phyloP scores from a whole-genome alignment of 2,113 vertebrate species.

The Trachemys scripta region DNA sequence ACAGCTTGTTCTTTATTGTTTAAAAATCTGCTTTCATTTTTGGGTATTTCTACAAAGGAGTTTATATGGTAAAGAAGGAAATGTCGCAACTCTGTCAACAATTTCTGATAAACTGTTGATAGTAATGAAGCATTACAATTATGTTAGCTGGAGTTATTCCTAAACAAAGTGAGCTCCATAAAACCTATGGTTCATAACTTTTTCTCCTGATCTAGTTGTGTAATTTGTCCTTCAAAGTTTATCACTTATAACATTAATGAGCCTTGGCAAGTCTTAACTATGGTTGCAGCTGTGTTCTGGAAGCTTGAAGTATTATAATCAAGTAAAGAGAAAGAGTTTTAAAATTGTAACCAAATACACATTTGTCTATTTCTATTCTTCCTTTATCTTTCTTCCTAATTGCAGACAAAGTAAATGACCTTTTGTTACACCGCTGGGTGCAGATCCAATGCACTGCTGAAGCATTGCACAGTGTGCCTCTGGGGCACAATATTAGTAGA shows the following conservation, averaged over 20 bases:
- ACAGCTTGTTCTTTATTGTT: background rate
- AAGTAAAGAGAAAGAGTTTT: slow-evolving; percentile 55
- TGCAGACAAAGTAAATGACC: slow-evolving; percentile 70
- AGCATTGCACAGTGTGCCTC: slow-evolving; percentile 80
- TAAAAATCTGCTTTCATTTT: slow-evolving; percentile 38
- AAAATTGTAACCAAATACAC: slow-evolving; percentile 40
- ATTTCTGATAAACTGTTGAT: slow-evolving; percentile 74
- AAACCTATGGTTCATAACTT: slow-evolving; percentile 61
- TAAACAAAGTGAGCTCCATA: slow-evolving; percentile 77
- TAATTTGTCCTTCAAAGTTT: slow-evolving; percentile 86
- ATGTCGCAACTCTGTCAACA: slow-evolving; percentile 73
- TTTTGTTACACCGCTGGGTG: slow-evolving; percentile 70
- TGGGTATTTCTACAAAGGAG: slow-evolving; percentile 44
- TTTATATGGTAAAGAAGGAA: slow-evolving; percentile 55
- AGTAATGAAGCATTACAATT: slow-evolving; percentile 77
- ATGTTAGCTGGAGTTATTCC: slow-evolving; percentile 75
- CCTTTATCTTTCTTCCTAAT: slow-evolving; percentile 26
- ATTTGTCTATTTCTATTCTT: slow-evolving; percentile 42
- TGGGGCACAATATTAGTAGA: slow-evolving; percentile 81
- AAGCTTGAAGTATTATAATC: slow-evolving; percentile 78
- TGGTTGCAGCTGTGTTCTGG: slow-evolving; percentile 82
- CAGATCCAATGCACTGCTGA: slow-evolving; percentile 70
- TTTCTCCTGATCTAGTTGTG: slow-evolving; percentile 76
- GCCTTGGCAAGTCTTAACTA: slow-evolving; percentile 84
- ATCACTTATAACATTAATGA: slow-evolving; percentile 84